These are phyloP conservation scores for Diprion similis DNA, from an alignment of 1,140 invertebrate species.

Conservation along the genomic window DNA sequence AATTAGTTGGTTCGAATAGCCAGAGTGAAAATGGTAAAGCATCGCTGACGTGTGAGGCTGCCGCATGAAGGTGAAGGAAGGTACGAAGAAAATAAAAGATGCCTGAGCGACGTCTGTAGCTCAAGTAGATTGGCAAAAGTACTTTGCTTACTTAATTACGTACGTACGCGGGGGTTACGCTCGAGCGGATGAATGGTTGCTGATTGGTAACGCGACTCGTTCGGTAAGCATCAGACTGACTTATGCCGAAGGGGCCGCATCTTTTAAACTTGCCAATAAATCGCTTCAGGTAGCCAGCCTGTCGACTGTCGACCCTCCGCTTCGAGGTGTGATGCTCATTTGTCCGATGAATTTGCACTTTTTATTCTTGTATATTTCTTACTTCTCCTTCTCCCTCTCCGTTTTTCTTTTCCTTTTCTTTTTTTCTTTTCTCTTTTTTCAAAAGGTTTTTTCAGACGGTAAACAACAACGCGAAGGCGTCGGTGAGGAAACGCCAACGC, in stretches of 20 bases:
- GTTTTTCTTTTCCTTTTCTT: conserved; percentile 31
- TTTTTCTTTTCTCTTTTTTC: neutral
- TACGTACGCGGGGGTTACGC: neutral
- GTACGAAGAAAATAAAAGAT: too few species aligned
- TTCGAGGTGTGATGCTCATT: conserved; percentile 42
- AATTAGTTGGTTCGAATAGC: too few species aligned
- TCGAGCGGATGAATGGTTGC: neutral
- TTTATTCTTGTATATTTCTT: conserved; percentile 24
- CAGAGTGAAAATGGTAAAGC: too few species aligned
- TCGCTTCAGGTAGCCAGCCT: conserved; percentile 37
- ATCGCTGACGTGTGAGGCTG: too few species aligned
- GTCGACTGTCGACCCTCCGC: conserved; percentile 28
- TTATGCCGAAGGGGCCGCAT: conserved; percentile 48
- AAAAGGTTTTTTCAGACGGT: neutral
- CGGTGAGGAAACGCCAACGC: neutral
- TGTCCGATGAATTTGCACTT: conserved; percentile 38
- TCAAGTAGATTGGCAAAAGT: conserved; percentile 3
- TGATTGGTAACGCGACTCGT: conserved; percentile 7
- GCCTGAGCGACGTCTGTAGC: too few species aligned
- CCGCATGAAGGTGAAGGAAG: too few species aligned
- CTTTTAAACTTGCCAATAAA: conserved; percentile 53
- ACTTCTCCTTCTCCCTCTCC: too few species aligned
- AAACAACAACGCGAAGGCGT: neutral
- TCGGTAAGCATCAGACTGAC: conserved; percentile 51
- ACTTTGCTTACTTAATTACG: conserved; percentile 5